phyloP scores from a whole-genome alignment of 2,797 vertebrate genomes.

The Serranus cabrilla region DNA sequence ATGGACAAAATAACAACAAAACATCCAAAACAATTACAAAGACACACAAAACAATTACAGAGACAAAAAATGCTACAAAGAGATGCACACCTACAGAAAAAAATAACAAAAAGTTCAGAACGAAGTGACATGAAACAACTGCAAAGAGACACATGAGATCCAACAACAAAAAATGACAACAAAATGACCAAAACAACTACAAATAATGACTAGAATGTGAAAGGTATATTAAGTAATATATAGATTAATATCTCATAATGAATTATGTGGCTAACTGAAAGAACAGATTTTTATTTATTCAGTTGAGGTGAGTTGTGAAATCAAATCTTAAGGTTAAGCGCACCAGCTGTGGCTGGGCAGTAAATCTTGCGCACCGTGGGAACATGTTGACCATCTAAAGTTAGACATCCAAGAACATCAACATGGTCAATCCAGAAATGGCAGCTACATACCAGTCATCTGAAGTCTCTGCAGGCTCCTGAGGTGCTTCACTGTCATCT shows the following conservation, averaged over 20 bases:
- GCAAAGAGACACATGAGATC: too few species aligned
- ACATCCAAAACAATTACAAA: too few species aligned
- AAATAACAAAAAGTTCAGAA: too few species aligned
- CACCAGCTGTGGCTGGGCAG: slow-evolving; percentile 18
- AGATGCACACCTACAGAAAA: too few species aligned
- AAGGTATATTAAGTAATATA: neutral
- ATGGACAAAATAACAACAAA: too few species aligned
- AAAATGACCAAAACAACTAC: too few species aligned
- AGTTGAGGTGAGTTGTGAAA: slow-evolving; percentile 10
- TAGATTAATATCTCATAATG: neutral
- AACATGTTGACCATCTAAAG: slow-evolving; percentile 51
- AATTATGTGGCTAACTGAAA: neutral
- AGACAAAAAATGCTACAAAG: too few species aligned
- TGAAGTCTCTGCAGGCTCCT: slow-evolving; percentile 93
- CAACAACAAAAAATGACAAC: too few species aligned
- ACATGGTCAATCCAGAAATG: neutral
- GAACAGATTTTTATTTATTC: neutral
- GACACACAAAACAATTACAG: too few species aligned
- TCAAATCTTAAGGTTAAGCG: neutral
- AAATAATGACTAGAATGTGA: too few species aligned
- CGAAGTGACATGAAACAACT: too few species aligned
- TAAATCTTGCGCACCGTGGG: slow-evolving; percentile 24
- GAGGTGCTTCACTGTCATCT: slow-evolving; percentile 98
- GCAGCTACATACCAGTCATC: slow-evolving; percentile 88
- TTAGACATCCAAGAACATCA: slow-evolving; percentile 24